Conservation (phyloP, 92 coral and sea anemone genomes). For the Parazoanthus swiftii region DNA sequence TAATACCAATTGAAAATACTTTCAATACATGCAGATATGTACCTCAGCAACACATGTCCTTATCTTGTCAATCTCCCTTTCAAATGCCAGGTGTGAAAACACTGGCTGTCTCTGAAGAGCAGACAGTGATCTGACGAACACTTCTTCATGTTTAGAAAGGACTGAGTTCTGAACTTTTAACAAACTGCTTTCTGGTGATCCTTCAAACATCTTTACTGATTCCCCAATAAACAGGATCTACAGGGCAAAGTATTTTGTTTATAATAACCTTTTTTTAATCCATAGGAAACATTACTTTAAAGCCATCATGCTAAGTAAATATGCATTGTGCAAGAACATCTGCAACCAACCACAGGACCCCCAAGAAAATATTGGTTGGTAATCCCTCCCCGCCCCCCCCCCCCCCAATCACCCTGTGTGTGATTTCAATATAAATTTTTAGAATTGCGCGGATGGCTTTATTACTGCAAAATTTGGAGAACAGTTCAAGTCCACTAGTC, state of each 20-base stretch:
- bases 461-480: too few relatives aligned
- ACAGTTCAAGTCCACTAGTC: too few relatives aligned
- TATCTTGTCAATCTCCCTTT: constrained; percentile 93
- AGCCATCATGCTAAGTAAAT: background rate
- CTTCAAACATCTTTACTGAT: constrained; percentile 92
- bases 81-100: constrained; percentile 83
- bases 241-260: background rate
- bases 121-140: constrained; percentile 75
- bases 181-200: constrained; percentile 63
- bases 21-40: background rate
- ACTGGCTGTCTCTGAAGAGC: constrained; percentile 69
- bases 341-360: too few relatives aligned
- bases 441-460: too few relatives aligned
- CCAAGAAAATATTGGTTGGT: too few relatives aligned
- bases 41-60: constrained; percentile 94
- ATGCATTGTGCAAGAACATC: too few relatives aligned
- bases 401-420: too few relatives aligned
- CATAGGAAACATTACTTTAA: background rate
- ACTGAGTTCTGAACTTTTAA: constrained; percentile 59
- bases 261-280: too few relatives aligned
- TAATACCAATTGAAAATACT: too few relatives aligned
- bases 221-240: constrained; percentile 95
- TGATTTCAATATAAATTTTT: too few relatives aligned
- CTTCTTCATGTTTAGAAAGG: constrained; percentile 81
- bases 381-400: too few relatives aligned